Base-by-base conservation (phyloP, 2,797 vertebrate species). In the Leptodactylus fallax region DNA sequence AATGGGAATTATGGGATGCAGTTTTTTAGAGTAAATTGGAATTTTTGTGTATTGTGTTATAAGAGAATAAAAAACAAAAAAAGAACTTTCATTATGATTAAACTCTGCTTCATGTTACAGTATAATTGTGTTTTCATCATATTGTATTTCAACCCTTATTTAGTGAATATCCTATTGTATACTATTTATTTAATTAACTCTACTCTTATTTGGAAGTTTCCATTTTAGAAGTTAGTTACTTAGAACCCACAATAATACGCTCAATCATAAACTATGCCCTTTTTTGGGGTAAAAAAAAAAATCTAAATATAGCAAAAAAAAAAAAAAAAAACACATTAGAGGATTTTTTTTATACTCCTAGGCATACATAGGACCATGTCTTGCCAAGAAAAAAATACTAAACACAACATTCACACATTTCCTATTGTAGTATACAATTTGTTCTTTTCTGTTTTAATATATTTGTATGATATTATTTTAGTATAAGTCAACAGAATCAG, bases 231-330 rank as follows among this genome's bases (percentile, higher is more conserved):
- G 25, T n/a, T 67, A 63, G 25, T 60, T 23, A 12, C 61, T 71
- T 9, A 23, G 36, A 77, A 76, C 69, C 60, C 74, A 53, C 58
- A 67, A 77, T 55, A 72, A 86, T 51, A 65, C 55, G 11, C 53
- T 87, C n/a, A 23, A 14, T 17, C 58, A 23, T 67, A 49, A 53
- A n/a, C 72, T 69, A 51, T 87, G 69, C 27, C 81, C 72, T 87
- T 87, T 87, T 83, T 82, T n/a, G 86, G 86, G 74, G 36, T n/a
- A n/a, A n/a, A 36, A 72, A 45, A 12, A 87, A 61, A 65, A 12
- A 87, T 83, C 71, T 87, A 83, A 83, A 83, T 83, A 83, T 79
- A 87, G 81, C 21, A 79, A 23, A 79, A 56, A 25, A 51, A 81
- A 76, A 56, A 36, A 51, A 76, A 55, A 56, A 55, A 25, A 1